Evolutionary conservation across 2,113 vertebrate genomes (phyloP).

Genomic region (Vicugna pacos): DNA sequence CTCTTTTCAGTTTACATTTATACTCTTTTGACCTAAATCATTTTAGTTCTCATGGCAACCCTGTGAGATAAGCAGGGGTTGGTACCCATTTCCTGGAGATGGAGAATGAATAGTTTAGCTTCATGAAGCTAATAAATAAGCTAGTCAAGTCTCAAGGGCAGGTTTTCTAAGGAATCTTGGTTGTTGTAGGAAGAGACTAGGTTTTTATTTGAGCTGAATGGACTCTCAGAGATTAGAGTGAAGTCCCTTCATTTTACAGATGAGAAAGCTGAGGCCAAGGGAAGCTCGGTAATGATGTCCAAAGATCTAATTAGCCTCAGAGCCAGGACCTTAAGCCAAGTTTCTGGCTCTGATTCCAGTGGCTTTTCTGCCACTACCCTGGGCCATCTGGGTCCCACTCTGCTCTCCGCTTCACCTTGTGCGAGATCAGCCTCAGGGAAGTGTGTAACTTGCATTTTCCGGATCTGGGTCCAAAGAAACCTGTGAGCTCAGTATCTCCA

Average conservation of each 20-base stretch:
- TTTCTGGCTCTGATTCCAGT: conserved; percentile 51
- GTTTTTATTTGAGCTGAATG: not conserved
- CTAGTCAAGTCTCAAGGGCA: not conserved
- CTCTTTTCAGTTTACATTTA: not conserved
- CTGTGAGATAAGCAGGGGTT: not conserved
- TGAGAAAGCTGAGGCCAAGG: conserved; percentile 53
- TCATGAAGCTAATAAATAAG: not conserved
- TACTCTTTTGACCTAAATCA: not conserved
- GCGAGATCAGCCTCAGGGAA: conserved; percentile 43
- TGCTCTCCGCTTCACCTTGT: conserved; percentile 57
- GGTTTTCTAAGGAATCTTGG: conserved; percentile 33
- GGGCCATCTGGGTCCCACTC: conserved; percentile 58
- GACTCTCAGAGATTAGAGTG: conserved; percentile 11
- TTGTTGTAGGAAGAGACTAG: not conserved
- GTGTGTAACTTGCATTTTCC: conserved; percentile 40
- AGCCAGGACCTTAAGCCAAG: conserved; percentile 60
- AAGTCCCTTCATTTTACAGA: conserved; percentile 52
- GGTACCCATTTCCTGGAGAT: conserved; percentile 36
- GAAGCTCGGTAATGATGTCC: not conserved
- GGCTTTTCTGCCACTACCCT: conserved; percentile 41
- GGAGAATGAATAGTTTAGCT: conserved; percentile 2
- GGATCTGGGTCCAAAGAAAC: conserved; percentile 51
- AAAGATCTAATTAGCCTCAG: conserved; percentile 64
- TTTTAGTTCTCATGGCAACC: not conserved
- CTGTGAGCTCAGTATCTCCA: not conserved